Percentiles rank a stretch among this genome's conserved stretches.
Conservation (phyloP, 2,797 vertebrate species). For the Notolepis coatsorum region DNA sequence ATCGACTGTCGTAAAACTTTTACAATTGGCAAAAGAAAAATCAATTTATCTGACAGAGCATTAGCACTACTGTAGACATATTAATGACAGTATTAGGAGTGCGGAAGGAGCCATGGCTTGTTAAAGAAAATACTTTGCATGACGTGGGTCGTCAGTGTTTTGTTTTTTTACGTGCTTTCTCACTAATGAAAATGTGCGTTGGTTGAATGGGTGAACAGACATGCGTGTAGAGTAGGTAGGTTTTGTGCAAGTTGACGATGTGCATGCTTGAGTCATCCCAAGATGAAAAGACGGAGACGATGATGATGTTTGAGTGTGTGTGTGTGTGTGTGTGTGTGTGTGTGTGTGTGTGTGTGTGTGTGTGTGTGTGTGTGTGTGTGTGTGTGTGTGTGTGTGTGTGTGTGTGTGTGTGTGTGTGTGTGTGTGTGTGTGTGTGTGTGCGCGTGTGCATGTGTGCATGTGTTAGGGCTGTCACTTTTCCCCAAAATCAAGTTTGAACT, state of each 20-base stretch:
- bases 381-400: neutral
- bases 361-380: neutral
- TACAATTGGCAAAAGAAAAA: slow-evolving; percentile 77
- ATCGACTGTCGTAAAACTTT: slow-evolving; percentile 79
- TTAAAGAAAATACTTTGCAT: slow-evolving; percentile 59
- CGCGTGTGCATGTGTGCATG: neutral
- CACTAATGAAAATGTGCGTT: slow-evolving; percentile 61
- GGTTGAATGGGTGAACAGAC: neutral
- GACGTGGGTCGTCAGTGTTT: slow-evolving; percentile 48
- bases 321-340: neutral
- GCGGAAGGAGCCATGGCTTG: slow-evolving; percentile 44
- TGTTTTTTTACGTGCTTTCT: slow-evolving; percentile 62
- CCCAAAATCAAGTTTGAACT: too few species aligned
- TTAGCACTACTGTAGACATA: slow-evolving; percentile 70
- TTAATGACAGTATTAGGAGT: slow-evolving; percentile 55
- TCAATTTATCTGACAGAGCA: slow-evolving; percentile 64
- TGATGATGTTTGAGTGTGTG: too few species aligned
- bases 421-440: neutral
- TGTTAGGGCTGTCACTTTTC: too few species aligned
- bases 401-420: neutral
- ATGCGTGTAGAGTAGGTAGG: neutral
- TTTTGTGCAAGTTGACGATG: slow-evolving; percentile 55
- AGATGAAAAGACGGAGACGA: too few species aligned
- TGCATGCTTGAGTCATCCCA: too few species aligned
- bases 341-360: neutral